Evolutionary conservation across 1,140 invertebrate genomes (phyloP), one percentile per base, ranked within the genome.

Genomic region (Zaprionus nigranus): DNA sequence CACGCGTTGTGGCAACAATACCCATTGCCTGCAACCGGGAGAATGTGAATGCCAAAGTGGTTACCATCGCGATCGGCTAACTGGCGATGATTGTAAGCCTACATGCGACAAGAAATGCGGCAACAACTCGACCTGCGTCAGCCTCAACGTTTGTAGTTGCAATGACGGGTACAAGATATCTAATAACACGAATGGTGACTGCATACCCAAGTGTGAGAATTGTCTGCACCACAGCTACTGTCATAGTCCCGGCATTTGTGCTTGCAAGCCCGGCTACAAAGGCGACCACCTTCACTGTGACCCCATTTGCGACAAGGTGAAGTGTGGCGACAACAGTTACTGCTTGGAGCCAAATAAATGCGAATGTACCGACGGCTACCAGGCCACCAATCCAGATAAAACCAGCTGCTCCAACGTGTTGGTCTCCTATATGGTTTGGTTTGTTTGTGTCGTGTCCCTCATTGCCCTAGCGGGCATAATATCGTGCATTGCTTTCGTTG

Each of bases 201-300:
- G 72, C 11, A 17, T 11, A 2, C 53, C 72, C 17, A 58, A 15
- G 4, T 75, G 66, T 54, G 59, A 51, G 11, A 9, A 30, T 9
- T 30, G 30, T 30, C 66, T 51, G 6, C 7, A 12, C 15, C n/a
- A 59, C 43, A 75, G 72, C 24, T 24, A 38, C 7, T 75, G 72
- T 30, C 5, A 11, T 5, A 93, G 91, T 0, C 95, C 95, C 0
- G 92, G 95, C 4, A 88, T 79, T 0, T 96, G 95, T 83, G 84
- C 92, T 7, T 95, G 95, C 72, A 94, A 93, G 70, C 92, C 93
- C 11, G 94, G 94, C 46, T 94, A 94, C 72, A 0, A 2, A n/a
- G 93, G 94, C 11, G 93, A 92, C 9, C 49, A 28, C 59, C 51
- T 69, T 15, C 17, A 51, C 30, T 75, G 72, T 15, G 2, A 0